phyloP scores from a whole-genome alignment of 1,140 invertebrate species.

The Leptopilina boulardi region DNA sequence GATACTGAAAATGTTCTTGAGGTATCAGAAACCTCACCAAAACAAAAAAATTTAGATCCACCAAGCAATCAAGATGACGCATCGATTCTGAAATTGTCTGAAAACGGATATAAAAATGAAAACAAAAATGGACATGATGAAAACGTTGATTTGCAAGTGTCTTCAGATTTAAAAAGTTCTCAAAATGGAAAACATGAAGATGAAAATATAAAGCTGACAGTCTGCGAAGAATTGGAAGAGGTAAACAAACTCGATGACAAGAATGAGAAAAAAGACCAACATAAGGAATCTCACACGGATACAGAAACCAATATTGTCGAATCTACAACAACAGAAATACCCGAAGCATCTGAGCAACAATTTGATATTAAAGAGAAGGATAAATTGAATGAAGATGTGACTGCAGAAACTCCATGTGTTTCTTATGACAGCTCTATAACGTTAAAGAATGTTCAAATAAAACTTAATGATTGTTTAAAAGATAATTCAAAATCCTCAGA shows the following conservation, averaged over 20 bases:
- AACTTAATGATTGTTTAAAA: conserved; percentile 67
- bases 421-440: conserved; percentile 64
- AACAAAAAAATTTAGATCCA: conserved; percentile 5
- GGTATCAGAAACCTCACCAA: conserved; percentile 42
- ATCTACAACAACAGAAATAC: conserved; percentile 60
- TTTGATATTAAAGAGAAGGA: conserved; percentile 47
- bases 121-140: conserved; percentile 39
- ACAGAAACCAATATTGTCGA: conserved; percentile 62
- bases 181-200: conserved; percentile 42
- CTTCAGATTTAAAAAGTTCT: conserved; percentile 42
- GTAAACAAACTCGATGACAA: conserved; percentile 44
- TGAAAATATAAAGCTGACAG: conserved; percentile 24
- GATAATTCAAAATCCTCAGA: conserved; percentile 55
- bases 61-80: background rate
- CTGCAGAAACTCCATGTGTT: conserved; percentile 51
- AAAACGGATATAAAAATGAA: conserved; percentile 36
- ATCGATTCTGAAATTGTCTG: background rate
- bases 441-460: conserved; percentile 67
- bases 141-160: conserved; percentile 45
- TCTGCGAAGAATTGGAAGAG: background rate
- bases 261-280: conserved; percentile 45
- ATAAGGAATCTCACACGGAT: conserved; percentile 47
- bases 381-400: conserved; percentile 35
- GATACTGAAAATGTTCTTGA: conserved; percentile 33
- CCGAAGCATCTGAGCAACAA: conserved; percentile 48